Evolutionary conservation across 2,888 invertebrate species (phyloP).

Genomic region (Hanleya hanleyi): DNA sequence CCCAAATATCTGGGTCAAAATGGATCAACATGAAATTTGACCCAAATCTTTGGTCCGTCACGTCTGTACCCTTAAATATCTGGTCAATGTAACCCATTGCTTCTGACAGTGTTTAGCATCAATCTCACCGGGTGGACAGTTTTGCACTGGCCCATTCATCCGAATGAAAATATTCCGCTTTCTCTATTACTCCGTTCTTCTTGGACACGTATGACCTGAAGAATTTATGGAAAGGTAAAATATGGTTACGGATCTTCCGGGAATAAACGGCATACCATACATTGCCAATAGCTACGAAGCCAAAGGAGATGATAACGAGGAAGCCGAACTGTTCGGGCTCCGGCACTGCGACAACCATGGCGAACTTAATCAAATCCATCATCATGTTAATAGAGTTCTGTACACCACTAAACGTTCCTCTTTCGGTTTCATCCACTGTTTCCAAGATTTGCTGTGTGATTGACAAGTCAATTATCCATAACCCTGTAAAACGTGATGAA

Average conservation of each 20-base stretch:
- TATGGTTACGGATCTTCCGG: conserved; percentile 22
- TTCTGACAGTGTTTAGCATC: no score
- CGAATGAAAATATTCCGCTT: no score
- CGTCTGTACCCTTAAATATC: no score
- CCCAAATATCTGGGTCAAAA: no score
- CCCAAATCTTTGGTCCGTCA: no score
- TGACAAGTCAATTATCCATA: conserved; percentile 75
- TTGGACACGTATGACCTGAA: not conserved
- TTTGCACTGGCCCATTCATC: no score
- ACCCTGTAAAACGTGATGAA: conserved; percentile 66
- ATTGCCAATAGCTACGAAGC: conserved; percentile 43
- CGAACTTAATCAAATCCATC: conserved; percentile 73
- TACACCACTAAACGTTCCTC: conserved; percentile 74
- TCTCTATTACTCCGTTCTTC: no score
- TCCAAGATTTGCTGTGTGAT: conserved; percentile 75
- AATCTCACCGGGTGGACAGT: no score
- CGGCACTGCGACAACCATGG: conserved; percentile 72
- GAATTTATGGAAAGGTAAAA: conserved; percentile 12
- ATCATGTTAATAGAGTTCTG: conserved; percentile 74
- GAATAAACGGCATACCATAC: conserved; percentile 42
- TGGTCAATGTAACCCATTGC: no score
- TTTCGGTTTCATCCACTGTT: conserved; percentile 69
- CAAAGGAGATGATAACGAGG: conserved; percentile 72
- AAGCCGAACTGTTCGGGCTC: conserved; percentile 72
- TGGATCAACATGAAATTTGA: no score